Conservation (phyloP, 2,888 invertebrate genomes). For the Meiosimyza platycephala region DNA sequence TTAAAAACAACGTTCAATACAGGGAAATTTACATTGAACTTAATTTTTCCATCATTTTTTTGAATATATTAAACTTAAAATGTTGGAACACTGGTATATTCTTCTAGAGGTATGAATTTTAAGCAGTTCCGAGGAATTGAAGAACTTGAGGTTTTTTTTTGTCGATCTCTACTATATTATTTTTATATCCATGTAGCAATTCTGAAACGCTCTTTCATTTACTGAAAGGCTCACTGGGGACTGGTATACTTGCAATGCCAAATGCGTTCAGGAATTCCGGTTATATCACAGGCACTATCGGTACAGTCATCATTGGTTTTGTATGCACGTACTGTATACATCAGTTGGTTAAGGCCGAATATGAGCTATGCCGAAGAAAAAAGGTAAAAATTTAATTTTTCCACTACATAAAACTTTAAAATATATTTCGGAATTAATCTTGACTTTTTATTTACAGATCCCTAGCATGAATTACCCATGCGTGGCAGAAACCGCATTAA, state of each 20-base stretch:
- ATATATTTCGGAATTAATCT: neutral
- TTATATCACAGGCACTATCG: conserved; percentile 77
- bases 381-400: conserved; percentile 53
- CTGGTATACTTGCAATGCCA: conserved; percentile 91
- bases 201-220: conserved; percentile 88
- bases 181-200: conserved; percentile 72
- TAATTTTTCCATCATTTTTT: no score
- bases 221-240: conserved; percentile 92
- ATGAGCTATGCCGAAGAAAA: conserved; percentile 72
- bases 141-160: neutral
- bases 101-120: no score
- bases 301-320: conserved; percentile 85
- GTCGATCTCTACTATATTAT: neutral
- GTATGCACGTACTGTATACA: conserved; percentile 96
- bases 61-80: no score
- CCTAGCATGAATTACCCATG: conserved; percentile 83
- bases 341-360: conserved; percentile 75
- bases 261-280: conserved; percentile 77
- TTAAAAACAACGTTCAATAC: no score
- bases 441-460: conserved; percentile 50
- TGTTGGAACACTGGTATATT: no score
- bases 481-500: conserved; percentile 82
- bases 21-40: no score
- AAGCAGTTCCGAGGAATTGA: neutral
- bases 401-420: neutral